A percentile compares a stretch with the other conserved stretches of the same genome.
Evolutionary conservation across 1,140 invertebrate species (phyloP).

Genomic region (Thaumatotibia leucotreta): DNA sequence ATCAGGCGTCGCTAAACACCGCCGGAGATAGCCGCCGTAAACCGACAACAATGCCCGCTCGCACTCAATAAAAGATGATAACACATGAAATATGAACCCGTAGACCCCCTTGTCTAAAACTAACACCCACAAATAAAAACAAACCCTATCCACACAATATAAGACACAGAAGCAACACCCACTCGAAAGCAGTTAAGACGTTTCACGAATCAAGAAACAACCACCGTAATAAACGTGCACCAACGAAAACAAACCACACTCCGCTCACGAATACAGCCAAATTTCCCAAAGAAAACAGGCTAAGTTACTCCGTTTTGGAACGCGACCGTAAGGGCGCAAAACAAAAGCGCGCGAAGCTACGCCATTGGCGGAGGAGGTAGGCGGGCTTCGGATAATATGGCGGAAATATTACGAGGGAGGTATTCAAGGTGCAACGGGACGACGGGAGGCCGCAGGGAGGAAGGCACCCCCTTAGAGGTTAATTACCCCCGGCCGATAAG

Average conservation of each 20-base stretch:
- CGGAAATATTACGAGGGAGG: constrained; percentile 73
- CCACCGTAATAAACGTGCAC: constrained; percentile 61
- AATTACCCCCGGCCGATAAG: constrained; percentile 75
- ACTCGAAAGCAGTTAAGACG: constrained; percentile 37
- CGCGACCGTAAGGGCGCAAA: constrained; percentile 55
- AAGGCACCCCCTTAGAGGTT: constrained; percentile 59
- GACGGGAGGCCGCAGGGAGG: constrained; percentile 25
- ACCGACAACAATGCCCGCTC: constrained; percentile 73
- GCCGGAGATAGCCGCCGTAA: constrained; percentile 70
- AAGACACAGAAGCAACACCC: constrained; percentile 23
- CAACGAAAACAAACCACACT: constrained; percentile 68
- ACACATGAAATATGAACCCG: constrained; percentile 75
- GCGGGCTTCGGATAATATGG: constrained; percentile 71
- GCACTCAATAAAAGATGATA: constrained; percentile 77
- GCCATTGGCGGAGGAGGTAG: constrained; percentile 72
- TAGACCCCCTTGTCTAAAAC: constrained; percentile 50
- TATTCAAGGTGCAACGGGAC: constrained; percentile 60
- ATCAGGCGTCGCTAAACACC: constrained; percentile 70
- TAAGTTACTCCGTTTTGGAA: constrained; percentile 70
- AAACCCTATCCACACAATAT: constrained; percentile 19
- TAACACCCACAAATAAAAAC: constrained; percentile 16
- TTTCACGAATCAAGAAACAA: constrained; percentile 31
- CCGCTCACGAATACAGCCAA: constrained; percentile 61
- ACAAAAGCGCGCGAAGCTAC: constrained; percentile 72
- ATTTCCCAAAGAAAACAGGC: constrained; percentile 63